A percentile compares a stretch with the other conserved stretches of the same genome.
phyloP scores from a whole-genome alignment of 2,113 vertebrate species.

The Antennarius striatus region DNA sequence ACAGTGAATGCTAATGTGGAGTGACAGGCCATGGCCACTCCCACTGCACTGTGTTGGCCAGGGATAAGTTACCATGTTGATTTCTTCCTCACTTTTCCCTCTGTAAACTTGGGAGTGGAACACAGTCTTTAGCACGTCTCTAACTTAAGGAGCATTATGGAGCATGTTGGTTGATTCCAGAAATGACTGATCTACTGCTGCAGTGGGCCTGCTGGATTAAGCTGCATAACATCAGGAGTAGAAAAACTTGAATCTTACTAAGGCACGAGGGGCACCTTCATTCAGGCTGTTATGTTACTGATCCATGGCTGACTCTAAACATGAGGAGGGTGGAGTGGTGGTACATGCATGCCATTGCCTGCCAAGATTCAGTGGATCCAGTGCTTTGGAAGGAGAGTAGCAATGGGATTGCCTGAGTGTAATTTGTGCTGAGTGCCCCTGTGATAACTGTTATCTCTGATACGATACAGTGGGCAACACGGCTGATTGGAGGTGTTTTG shows the following conservation, averaged over 20 bases:
- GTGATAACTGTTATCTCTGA: constrained; percentile 18
- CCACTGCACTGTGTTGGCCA: constrained; percentile 55
- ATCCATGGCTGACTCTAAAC: constrained; percentile 56
- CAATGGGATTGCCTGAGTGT: constrained; percentile 47
- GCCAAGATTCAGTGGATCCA: constrained; percentile 34
- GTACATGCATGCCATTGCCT: constrained; percentile 19
- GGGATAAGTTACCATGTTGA: constrained; percentile 68
- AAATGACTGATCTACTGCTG: constrained; percentile 26
- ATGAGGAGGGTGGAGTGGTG: constrained; percentile 25
- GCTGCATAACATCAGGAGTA: constrained; percentile 26
- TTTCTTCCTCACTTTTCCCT: constrained; percentile 46
- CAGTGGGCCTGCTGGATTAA: constrained; percentile 16
- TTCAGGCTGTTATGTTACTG: constrained; percentile 48
- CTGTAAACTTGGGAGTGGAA: constrained; percentile 61
- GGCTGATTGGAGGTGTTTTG: constrained; percentile 10
- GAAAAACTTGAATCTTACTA: constrained; percentile 1
- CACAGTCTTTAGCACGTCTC: constrained; percentile 26
- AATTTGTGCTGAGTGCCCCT: constrained; percentile 25
- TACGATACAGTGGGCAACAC: constrained; percentile 1
- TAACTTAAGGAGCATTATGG: constrained; percentile 24
- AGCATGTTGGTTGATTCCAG: constrained; percentile 13
- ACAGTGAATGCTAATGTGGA: constrained; percentile 71
- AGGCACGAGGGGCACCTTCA: constrained; percentile 17
- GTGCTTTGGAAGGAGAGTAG: constrained; percentile 31
- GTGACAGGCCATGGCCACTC: constrained; percentile 54